Base-by-base conservation (phyloP, 2,797 vertebrate genomes). In the Corythornis leucogaster region DNA sequence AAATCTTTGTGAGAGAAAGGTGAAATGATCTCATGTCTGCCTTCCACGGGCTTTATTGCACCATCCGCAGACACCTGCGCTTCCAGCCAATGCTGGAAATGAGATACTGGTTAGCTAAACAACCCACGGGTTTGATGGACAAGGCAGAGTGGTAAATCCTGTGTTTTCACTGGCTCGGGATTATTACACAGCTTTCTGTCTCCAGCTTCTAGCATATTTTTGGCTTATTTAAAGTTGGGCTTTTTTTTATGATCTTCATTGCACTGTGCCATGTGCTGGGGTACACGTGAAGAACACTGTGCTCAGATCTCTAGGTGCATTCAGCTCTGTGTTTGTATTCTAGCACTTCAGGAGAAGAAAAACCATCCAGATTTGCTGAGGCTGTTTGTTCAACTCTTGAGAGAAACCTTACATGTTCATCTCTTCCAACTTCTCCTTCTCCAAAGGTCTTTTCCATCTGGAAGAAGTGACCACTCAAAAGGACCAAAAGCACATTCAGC, bases 131-230 rank as follows among this genome's bases (percentile, higher is more conserved):
- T 4, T 14, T 68, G 84, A 40, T 8, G 69, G 91, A 33, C 69
- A 77, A 0, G 1, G 0, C 83, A 7, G 21, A 8, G 15, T 11
- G 73, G 66, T 51, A 62, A 85, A 59, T 71, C 79, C 5, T 12
- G 7, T 90, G 87, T 91, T 92, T 89, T n/a, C 84, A n/a, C 73
- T 87, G 92, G 69, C 91, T 87, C 13, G 0, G 8, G 10, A 3
- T 38, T 35, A 18, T 85, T 28, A 4, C 22, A 5, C 66, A 68
- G 73, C 46, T 4, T 48, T 80, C 84, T 78, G 69, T 75, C 85
- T 87, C 40, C 85, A 69, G 46, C 55, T 68, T 71, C 75, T 79
- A 92, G 46, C 80, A 33, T 66, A 59, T 12, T 92, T 89, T 85
- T 95, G 87, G 87, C 28, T 5, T 2, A 0, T 73, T 85, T 18